A percentile compares a stretch with the other conserved stretches of the same genome.
Conservation (phyloP, 2,113 vertebrate species). For the Mus musculus region GRCm39 chr13:83670001-83670500, state of each 20-base stretch:
- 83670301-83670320: conserved; percentile 52
- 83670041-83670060: conserved; percentile 52
- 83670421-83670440: conserved; percentile 8
- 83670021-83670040: conserved; percentile 52
- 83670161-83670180: conserved; percentile 60
- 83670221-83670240: conserved; percentile 36
- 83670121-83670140: conserved; percentile 59
- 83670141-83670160: conserved; percentile 51
- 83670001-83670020: not conserved
- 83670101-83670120: conserved; percentile 66
- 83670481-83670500: conserved; percentile 45
- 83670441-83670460: conserved; percentile 52
- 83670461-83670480: not conserved
- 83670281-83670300: conserved; percentile 29
- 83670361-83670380: conserved; percentile 23
- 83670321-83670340: conserved; percentile 36
- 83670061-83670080: conserved; percentile 61
- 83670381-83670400: not conserved
- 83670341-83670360: conserved; percentile 18
- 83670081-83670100: conserved; percentile 70
- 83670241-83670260: conserved; percentile 45
- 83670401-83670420: not conserved
- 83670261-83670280: conserved; percentile 39
- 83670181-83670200: conserved; percentile 14
- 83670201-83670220: conserved; percentile 3